These are phyloP conservation scores for Macrosteles quadrilineatus DNA, from an alignment of 1,140 invertebrate species.

Conservation along the genomic window DNA sequence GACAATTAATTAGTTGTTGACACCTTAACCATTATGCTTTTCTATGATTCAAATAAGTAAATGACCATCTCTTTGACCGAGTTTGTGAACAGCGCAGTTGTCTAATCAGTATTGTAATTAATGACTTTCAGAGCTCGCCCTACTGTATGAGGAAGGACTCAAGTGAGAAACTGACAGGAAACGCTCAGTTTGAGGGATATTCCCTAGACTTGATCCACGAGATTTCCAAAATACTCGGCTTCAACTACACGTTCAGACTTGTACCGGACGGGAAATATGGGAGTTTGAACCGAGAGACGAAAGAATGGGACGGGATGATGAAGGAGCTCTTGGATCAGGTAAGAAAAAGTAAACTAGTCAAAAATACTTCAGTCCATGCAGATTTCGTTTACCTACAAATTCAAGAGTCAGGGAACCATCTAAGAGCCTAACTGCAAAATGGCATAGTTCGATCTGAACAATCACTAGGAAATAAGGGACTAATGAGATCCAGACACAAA, in stretches of 20 bases:
- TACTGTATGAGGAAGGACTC: slow-evolving; percentile 90
- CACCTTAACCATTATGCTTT: too few species aligned
- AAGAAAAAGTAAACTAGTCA: slow-evolving; percentile 28
- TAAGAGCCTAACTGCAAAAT: too few species aligned
- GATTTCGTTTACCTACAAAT: too few species aligned
- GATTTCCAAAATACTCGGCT: slow-evolving; percentile 84
- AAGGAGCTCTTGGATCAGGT: slow-evolving; percentile 79
- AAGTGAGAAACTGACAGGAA: slow-evolving; percentile 74
- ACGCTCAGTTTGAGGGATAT: slow-evolving; percentile 88
- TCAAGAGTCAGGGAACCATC: too few species aligned
- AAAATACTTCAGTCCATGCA: background rate
- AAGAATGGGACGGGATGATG: slow-evolving; percentile 95
- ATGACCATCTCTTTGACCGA: too few species aligned
- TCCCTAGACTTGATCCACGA: slow-evolving; percentile 84
- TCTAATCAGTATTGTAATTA: too few species aligned
- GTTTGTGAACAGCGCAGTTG: too few species aligned
- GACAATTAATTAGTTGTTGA: too few species aligned
- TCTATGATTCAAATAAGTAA: too few species aligned
- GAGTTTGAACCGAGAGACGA: slow-evolving; percentile 70
- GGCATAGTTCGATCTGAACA: too few species aligned
- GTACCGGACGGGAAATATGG: slow-evolving; percentile 83
- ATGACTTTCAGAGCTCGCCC: slow-evolving; percentile 81
- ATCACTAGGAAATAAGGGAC: too few species aligned
- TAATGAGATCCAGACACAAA: too few species aligned
- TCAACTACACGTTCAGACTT: slow-evolving; percentile 85